Conservation (phyloP, 2,888 invertebrate species). For the Enchytraeus crypticus region DNA sequence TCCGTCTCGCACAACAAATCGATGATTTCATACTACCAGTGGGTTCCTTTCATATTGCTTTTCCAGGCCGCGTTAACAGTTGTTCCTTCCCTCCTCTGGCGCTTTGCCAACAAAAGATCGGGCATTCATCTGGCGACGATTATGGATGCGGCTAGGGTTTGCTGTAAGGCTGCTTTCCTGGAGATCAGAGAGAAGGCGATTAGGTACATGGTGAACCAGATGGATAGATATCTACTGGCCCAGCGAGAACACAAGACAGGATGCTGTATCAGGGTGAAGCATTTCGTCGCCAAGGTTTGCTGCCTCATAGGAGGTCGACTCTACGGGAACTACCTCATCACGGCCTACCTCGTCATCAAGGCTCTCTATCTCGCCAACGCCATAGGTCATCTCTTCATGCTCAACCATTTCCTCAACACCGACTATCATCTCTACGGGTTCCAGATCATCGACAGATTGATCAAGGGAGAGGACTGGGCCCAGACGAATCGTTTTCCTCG, state of each 20-base stretch:
- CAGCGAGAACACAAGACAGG: conserved; percentile 48
- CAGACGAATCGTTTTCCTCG: conserved; percentile 45
- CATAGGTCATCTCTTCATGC: conserved; percentile 51
- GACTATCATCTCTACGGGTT: conserved; percentile 49
- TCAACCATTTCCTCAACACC: conserved; percentile 51
- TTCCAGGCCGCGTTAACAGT: conserved; percentile 27
- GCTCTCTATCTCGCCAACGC: conserved; percentile 49
- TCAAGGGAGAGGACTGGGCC: conserved; percentile 44
- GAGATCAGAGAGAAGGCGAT: conserved; percentile 38
- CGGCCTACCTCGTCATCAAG: conserved; percentile 51
- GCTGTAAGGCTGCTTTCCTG: conserved; percentile 29
- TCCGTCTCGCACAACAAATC: conserved; percentile 9
- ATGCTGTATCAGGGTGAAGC: conserved; percentile 43
- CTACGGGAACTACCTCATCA: conserved; percentile 51
- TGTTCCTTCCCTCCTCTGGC: conserved; percentile 28
- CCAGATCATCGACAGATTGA: conserved; percentile 50
- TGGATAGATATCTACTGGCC: no score
- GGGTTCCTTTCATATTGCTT: conserved; percentile 30
- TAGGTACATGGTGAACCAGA: conserved; percentile 50
- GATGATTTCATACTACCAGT: conserved; percentile 29
- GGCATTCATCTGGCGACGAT: conserved; percentile 28
- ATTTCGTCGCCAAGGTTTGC: conserved; percentile 45
- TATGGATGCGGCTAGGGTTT: conserved; percentile 29
- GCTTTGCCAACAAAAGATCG: conserved; percentile 28
- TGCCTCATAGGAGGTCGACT: conserved; percentile 47